Evolutionary conservation across 2,113 vertebrate genomes (phyloP).

Genomic region (Conger conger): DNA sequence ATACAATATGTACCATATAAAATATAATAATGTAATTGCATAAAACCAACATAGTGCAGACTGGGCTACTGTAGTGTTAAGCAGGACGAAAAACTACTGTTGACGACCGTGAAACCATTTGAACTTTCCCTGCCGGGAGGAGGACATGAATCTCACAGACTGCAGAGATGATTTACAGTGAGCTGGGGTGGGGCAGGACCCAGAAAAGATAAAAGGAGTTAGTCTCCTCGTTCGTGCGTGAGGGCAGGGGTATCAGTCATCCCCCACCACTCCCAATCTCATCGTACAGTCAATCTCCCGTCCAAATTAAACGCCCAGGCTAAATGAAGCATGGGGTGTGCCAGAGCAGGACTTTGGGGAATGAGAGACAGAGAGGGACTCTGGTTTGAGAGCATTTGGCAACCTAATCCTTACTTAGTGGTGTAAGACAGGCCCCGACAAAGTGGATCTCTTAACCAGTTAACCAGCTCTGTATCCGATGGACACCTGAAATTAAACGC

Average conservation of each 20-base stretch:
- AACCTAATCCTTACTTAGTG: not conserved
- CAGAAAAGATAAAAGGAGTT: not conserved
- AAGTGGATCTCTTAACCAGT: not conserved
- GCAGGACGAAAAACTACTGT: not conserved
- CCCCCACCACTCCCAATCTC: not conserved
- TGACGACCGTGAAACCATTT: not conserved
- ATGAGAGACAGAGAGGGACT: not conserved
- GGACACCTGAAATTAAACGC: not conserved
- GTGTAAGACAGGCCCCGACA: not conserved
- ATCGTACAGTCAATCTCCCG: not conserved
- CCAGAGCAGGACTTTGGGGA: not conserved
- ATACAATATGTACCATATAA: not conserved
- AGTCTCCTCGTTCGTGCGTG: not conserved
- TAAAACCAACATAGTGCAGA: not conserved
- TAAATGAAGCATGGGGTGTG: slow-evolving; percentile 6
- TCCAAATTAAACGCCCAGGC: slow-evolving; percentile 16
- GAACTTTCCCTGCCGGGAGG: not conserved
- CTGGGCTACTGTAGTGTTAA: not conserved
- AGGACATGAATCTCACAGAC: slow-evolving; percentile 15
- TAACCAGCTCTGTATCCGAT: not conserved
- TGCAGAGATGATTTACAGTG: slow-evolving; percentile 20
- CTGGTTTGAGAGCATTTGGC: not conserved
- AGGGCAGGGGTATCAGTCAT: slow-evolving; percentile 11
- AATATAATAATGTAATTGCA: not conserved
- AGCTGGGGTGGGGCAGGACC: not conserved